phyloP scores from a whole-genome alignment of 2,113 vertebrate species.

The Pollimyrus isidori region DNA sequence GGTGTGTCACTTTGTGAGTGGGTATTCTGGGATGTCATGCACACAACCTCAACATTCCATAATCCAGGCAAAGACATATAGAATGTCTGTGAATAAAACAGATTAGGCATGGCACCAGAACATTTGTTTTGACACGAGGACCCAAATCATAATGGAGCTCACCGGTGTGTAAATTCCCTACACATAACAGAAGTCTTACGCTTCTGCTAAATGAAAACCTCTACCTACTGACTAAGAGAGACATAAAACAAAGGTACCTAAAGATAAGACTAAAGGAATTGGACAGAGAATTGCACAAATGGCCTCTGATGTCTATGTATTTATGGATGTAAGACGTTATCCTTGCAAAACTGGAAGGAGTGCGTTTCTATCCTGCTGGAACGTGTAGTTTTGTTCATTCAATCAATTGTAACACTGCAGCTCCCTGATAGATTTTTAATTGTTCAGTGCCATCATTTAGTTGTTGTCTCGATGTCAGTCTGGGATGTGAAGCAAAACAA shows the following conservation, averaged over 20 bases:
- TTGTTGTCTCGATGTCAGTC: neutral
- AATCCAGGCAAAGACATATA: neutral
- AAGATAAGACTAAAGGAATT: neutral
- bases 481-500: neutral
- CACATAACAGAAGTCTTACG: neutral
- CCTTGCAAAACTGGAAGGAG: neutral
- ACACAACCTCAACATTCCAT: neutral
- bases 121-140: neutral
- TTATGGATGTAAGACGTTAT: neutral
- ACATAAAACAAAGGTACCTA: neutral
- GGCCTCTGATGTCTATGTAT: neutral
- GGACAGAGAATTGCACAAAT: neutral
- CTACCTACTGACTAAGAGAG: neutral
- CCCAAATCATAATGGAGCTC: neutral
- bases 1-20: neutral
- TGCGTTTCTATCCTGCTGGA: neutral
- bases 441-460: neutral
- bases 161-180: neutral
- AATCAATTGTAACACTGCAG: neutral
- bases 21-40: neutral
- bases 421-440: neutral
- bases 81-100: neutral
- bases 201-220: neutral
- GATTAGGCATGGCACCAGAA: neutral
- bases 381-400: neutral